Evolutionary conservation across 2,113 vertebrate species (phyloP), one percentile per base, ranked within the genome.

Genomic region (Cebidichthys violaceus): DNA sequence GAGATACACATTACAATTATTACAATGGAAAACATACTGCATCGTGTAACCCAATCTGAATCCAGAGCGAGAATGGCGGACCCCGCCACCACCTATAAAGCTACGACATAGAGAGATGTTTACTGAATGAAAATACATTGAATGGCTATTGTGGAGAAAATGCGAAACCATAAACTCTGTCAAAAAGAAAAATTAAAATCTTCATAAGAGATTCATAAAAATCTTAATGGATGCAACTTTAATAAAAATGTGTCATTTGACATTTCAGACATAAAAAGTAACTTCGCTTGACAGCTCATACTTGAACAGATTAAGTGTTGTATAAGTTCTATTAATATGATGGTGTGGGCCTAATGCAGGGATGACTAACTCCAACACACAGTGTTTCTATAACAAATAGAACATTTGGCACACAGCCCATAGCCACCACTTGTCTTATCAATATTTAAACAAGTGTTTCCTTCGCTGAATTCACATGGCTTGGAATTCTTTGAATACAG

Each of bases 391-490:
- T 68, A 54, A 69, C 66, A 72, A 85, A 83, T 81, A 65, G 82
- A 84, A 60, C 41, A 31, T 60, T 60, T 83, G 71, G 82, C 82
- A 52, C 66, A 4, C 31, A 18, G 77, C 75, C 74, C 33, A 5
- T 24, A 31, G 54, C 52, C 67, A n/a, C 31, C 61, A 11, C 37
- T 77, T 43, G 61, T 73, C 74, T 77, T 47, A 86, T 86, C 67
- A 81, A 88, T 87, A 83, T 89, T 89, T 85, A 76, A 91, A 70
- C 81, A 54, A 68, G 39, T 47, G 31, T 78, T 77, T 69, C 64
- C 45, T 62, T 50, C 9, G 2, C 39, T 75, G 41, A 54, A 47
- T 75, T 74, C 47, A 29, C 64, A 78, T 33, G 5, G 33, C 33
- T 33, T 33, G 37, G n/a, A 75, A 22, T 75, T 66, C 39, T n/a